Base-by-base conservation (phyloP, 2,888 invertebrate genomes). In the Polymixis flavicincta region DNA sequence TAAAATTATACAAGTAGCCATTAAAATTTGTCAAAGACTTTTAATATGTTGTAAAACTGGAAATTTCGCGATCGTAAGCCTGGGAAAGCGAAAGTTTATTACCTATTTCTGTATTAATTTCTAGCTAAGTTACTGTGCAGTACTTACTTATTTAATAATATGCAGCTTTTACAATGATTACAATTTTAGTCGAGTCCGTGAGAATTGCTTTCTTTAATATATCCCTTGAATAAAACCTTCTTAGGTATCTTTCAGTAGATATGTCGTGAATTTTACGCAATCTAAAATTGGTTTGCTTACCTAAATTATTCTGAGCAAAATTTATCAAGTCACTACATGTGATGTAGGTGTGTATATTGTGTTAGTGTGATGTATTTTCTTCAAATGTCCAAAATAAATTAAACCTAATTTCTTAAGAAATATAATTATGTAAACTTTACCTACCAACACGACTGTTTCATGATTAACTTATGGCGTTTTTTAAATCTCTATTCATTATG, bases 11-110 rank as follows among this genome's bases (percentile, higher is more conserved):
- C 89, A 89, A 86, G 86, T 80, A 72, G 64, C 78, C 84, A 89
- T 89, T 89, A 89, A 90, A 91, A 88, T 89, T 89, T 87, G 88
- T 88, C 89, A 85, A 86, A 83, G 86, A 85, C 84, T 86, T 90
- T 91, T 91, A 89, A 89, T 90, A 89, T 84, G 88, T 88, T 85
- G 87, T 90, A 89, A 90, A 90, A 87, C 78, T 82, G 79, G 71
- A 78, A 78, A 85, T 84, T 84, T 79, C 57, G 63, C 75, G 69
- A 81, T 76, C 80, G 74, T 79, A 80, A 78, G 78, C 60, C 68
- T 60, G 86, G 76, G 78, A 84, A 86, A 88, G 78, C 64, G 83
- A 86, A 86, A 89, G 82, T 84, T 86, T 87, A 85, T 79, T 80
- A 69, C 68, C 82, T 76, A 80, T 81, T 83, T 74, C 86, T 83